Evolutionary conservation across 2,797 vertebrate genomes (phyloP), one percentile per base, ranked within the genome.

Genomic region (Sarcoramphus papa): DNA sequence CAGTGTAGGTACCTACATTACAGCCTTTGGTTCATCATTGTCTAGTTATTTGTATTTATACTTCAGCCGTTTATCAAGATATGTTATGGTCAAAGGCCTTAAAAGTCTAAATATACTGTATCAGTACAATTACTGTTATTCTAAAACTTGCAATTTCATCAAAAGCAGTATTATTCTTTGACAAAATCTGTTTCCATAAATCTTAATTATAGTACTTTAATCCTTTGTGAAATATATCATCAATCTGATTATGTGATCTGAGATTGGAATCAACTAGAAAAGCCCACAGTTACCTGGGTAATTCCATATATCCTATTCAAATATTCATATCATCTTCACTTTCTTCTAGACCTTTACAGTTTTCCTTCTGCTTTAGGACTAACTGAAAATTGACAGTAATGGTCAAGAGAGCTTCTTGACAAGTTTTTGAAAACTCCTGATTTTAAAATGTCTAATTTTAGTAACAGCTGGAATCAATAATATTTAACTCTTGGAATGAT

Each of bases 41-140:
- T 85, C 88, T 85, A 51, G 35, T 80, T 94, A 94, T 77, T 94
- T 91, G 87, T 94, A 85, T 92, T 93, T 85, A 82, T 95, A 59
- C 19, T 75, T 93, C 50, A 87, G 74, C 74, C 89, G 59, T 82
- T 96, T 47, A 75, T 53, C 54, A 43, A 93, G 59, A 35, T 64
- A 13, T 27, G 18, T 81, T 85, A 68, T n/a, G n/a, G 45, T 78
- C 65, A 93, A 81, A 91, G 74, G 37, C 43, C 54, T 54, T 62
- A 41, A 31, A 90, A 88, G 50, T 64, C 54, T 35, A 56, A 75
- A 28, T 45, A 19, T 80, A 21, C 12, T 41, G 4, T 65, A 50
- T 62, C 43, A 31, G 28, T 41, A 14, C 14, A 45, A 24, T 19
- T 63, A 25, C 24, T 79, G 18, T 69, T 77, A 40, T 45, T 93